These are phyloP conservation scores for Lophotriccus pileatus DNA, from an alignment of 2,797 vertebrate species.

Conservation along the genomic window DNA sequence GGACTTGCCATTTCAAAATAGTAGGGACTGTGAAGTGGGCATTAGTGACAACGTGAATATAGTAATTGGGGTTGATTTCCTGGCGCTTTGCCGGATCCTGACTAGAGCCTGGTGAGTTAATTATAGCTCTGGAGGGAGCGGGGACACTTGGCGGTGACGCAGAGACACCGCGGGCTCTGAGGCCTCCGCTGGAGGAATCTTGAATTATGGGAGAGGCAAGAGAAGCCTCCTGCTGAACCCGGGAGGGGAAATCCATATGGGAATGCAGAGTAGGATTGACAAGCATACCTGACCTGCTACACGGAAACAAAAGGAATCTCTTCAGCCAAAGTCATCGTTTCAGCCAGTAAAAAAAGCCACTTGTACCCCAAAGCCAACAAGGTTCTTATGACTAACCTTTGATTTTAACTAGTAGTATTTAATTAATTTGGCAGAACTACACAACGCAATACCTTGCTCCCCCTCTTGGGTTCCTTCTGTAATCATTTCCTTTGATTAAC, in stretches of 20 bases:
- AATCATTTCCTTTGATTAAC: constrained; percentile 68
- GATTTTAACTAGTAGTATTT: constrained; percentile 36
- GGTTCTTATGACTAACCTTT: constrained; percentile 5
- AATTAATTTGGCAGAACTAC: constrained; percentile 57
- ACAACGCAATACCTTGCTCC: not conserved
- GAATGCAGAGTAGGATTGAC: not conserved
- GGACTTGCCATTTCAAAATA: constrained; percentile 83
- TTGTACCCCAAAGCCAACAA: not conserved
- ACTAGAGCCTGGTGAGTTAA: constrained; percentile 83
- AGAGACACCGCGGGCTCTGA: constrained; percentile 59
- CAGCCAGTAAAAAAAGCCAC: not conserved
- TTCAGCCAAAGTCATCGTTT: not conserved
- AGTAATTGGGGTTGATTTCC: constrained; percentile 89
- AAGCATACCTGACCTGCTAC: not conserved
- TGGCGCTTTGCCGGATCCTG: constrained; percentile 79
- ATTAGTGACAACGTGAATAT: constrained; percentile 83
- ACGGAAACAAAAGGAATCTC: not conserved
- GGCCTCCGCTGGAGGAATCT: constrained; percentile 58
- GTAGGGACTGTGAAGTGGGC: constrained; percentile 80
- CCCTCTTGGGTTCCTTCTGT: constrained; percentile 38
- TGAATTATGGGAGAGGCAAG: not conserved
- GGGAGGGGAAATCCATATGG: not conserved
- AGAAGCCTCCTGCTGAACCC: not conserved
- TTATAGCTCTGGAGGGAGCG: constrained; percentile 77
- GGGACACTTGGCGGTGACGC: constrained; percentile 62